These are phyloP conservation scores for Aphelocoma californica DNA, from an alignment of 2,797 vertebrate species.

Conservation along the genomic window DNA sequence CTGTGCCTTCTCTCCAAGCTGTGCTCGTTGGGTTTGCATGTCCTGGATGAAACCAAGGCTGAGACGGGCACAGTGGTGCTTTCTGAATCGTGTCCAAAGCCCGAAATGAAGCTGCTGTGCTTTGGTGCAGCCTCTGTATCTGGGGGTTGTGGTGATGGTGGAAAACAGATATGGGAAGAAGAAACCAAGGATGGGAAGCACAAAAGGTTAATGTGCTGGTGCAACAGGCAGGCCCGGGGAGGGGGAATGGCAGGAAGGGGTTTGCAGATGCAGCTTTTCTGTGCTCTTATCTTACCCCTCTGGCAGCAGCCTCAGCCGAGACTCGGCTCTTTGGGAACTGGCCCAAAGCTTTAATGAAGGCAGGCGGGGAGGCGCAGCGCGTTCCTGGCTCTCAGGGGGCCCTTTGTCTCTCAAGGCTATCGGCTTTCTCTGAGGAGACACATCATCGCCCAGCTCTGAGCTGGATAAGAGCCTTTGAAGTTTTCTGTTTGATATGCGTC, in stretches of 20 bases:
- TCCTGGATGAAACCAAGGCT: background rate
- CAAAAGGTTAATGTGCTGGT: background rate
- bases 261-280: background rate
- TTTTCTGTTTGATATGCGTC: conserved; percentile 30
- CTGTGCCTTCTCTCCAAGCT: background rate
- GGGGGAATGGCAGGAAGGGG: background rate
- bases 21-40: fast-evolving
- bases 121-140: background rate
- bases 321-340: background rate
- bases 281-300: conserved; percentile 22
- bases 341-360: conserved; percentile 27
- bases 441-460: conserved; percentile 23
- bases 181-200: background rate
- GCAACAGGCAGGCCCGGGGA: background rate
- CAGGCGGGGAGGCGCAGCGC: background rate
- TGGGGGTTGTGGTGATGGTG: background rate
- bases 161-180: background rate
- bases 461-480: conserved; percentile 58
- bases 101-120: background rate
- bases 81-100: background rate
- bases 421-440: conserved; percentile 5
- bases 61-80: background rate
- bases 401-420: conserved; percentile 36
- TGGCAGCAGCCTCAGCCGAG: conserved; percentile 3
- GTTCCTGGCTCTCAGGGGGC: background rate